Evolutionary conservation across 53 echinoderm and acorn worm genomes (phyloP), one percentile per base, ranked within the genome.

Genomic region (Patiria pectinifera): DNA sequence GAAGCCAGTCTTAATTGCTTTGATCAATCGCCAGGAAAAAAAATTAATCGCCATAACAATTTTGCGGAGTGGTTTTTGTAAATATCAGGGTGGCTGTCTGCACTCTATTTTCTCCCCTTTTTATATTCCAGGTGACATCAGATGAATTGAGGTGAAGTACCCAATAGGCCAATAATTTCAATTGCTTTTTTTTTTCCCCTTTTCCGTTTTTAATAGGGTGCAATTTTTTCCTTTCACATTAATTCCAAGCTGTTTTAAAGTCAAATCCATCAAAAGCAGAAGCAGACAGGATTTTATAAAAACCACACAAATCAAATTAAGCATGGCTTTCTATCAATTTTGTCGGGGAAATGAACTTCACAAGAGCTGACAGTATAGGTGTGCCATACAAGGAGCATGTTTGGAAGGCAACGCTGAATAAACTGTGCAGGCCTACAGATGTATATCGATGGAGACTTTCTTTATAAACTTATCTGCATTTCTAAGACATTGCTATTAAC

Each of bases 31-130:
- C 48, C 78, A 0, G 78, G 14, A 61, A 74, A 53, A 63, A 61
- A 82, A 82, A 15, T 44, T 62, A 77, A 88, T 48, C 78, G 9
- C 60, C 78, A 48, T 14, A 88, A 77, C 77, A 88, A 88, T 88
- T 44, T n/a, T 14, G 18, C 86, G 45, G 62, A 86, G 86, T 86
- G 86, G 23, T 86, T 72, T 86, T 86, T 72, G 35, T 49, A 86
- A 86, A 86, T 26, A 86, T 86, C 53, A 46, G 86, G 86, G 19
- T 22, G 10, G 21, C 53, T 71, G 49, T 48, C 25, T 86, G 69
- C 74, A 86, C 62, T 86, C 58, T 75, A 72, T 47, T 74, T 74
- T 4, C 80, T 53, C 53, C 12, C 13, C 62, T 46, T 53, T 24
- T 11, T 75, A 53, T 53, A 53, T 49, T 75, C 19, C 74, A 72